Conservation (phyloP, 2,797 vertebrate species). For the Macropodus opercularis region DNA sequence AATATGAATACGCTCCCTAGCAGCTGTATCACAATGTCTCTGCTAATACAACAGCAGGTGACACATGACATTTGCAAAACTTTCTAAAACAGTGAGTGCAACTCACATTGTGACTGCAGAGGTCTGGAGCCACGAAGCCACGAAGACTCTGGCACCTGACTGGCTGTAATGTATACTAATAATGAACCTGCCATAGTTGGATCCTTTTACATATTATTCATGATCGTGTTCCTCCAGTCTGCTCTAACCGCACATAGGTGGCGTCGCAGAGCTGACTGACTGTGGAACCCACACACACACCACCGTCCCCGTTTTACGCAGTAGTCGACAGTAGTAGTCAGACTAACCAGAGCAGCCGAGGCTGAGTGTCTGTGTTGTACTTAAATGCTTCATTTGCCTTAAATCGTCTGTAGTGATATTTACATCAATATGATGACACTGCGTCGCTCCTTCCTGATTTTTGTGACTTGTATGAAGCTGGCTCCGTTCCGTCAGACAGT, state of each 20-base stretch:
- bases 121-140: too few species aligned
- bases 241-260: constrained; percentile 51
- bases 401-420: not conserved
- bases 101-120: not conserved
- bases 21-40: not conserved
- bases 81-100: not conserved
- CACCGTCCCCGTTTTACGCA: constrained; percentile 43
- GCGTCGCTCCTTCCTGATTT: constrained; percentile 51
- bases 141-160: too few species aligned
- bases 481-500: constrained; percentile 29
- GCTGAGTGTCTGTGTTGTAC: not conserved
- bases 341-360: constrained; percentile 10
- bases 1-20: not conserved
- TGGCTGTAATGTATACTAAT: not conserved
- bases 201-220: not conserved
- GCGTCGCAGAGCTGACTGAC: constrained; percentile 42
- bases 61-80: not conserved
- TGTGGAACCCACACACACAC: not conserved
- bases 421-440: constrained; percentile 28
- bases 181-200: not conserved
- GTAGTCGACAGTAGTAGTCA: constrained; percentile 41
- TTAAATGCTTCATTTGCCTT: not conserved
- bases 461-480: constrained; percentile 65
- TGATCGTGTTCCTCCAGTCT: not conserved
- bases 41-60: not conserved